These are phyloP conservation scores for Tolypeutes matacus DNA, from an alignment of 2,797 vertebrate species.

Conservation along the genomic window DNA sequence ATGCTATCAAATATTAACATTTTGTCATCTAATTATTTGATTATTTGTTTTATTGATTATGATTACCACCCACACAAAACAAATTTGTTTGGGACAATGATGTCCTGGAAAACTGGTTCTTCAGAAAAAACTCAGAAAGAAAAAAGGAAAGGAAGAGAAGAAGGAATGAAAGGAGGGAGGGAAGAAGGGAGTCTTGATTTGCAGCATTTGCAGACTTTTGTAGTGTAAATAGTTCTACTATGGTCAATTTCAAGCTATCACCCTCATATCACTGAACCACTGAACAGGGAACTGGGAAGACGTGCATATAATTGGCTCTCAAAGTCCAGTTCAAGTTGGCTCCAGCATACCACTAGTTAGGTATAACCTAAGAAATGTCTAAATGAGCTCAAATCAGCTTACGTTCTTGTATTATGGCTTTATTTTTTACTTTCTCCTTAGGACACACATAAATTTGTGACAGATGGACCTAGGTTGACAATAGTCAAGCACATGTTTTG, in stretches of 20 bases:
- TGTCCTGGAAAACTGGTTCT: not conserved
- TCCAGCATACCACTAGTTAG: not conserved
- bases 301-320: rapidly evolving
- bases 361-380: not conserved
- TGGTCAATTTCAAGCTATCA: not conserved
- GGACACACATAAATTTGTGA: not conserved
- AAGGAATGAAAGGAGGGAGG: too few species aligned
- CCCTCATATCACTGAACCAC: not conserved
- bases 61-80: not conserved
- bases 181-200: not conserved
- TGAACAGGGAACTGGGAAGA: not conserved
- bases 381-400: not conserved
- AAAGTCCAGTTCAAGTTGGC: rapidly evolving
- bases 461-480: not conserved
- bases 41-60: slow-evolving; percentile 17
- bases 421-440: not conserved
- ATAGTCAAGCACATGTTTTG: not conserved
- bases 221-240: not conserved
- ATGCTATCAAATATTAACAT: not conserved
- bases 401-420: not conserved
- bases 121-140: not conserved
- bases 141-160: not conserved
- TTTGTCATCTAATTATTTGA: not conserved
- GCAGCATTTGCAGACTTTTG: not conserved
- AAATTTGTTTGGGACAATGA: not conserved